Base-by-base conservation (phyloP, 2,113 vertebrate genomes). In the Hypanus sabinus region DNA sequence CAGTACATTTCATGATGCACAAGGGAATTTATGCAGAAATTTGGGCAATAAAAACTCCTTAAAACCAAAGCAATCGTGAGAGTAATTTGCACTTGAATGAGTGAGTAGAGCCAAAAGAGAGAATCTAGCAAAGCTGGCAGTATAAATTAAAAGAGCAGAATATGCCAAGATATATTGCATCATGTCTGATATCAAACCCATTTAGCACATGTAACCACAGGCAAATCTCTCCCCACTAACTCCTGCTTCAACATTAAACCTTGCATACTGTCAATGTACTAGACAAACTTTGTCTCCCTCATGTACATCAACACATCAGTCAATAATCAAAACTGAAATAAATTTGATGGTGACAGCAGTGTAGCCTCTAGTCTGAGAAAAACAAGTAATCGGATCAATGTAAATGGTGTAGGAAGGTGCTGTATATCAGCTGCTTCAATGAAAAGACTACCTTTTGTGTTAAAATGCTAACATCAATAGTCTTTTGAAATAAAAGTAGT, bases 311-410 rank as follows among this genome's bases (percentile, higher is more conserved):
- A 5, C 57, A 87, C 55, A 87, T 57, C 46, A 65, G 27, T 33
- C 60, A 88, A 88, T n/a, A 88, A 88, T 33, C 60, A 88, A 88
- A 12, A 30, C 60, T 88, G 57, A 88, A 65, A 33, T 88, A n/a
- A 65, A 88, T 7, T 14, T 88, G 85, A 62, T n/a, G 14, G 85
- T 65, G 30, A 18, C 14, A 62, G 18, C 27, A 65, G 8, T 33
- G 60, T 14, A 11, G 9, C 33, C 76, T 36, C 10, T 18, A 33
- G 11, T 36, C 76, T 36, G 76, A 79, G n/a, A 79, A 36, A 79
- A 36, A 79, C 76, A 79, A 79, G 3, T 79, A 79, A 79, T 18
- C n/a, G 5, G 76, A 79, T 79, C 33, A 79, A 79, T 79, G 12
- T 79, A n/a, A 2, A 79, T n/a, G 9, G 76, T 79, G 33, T 79